Conservation (phyloP, 2,113 vertebrate genomes). For the Pelodiscus sinensis region DNA sequence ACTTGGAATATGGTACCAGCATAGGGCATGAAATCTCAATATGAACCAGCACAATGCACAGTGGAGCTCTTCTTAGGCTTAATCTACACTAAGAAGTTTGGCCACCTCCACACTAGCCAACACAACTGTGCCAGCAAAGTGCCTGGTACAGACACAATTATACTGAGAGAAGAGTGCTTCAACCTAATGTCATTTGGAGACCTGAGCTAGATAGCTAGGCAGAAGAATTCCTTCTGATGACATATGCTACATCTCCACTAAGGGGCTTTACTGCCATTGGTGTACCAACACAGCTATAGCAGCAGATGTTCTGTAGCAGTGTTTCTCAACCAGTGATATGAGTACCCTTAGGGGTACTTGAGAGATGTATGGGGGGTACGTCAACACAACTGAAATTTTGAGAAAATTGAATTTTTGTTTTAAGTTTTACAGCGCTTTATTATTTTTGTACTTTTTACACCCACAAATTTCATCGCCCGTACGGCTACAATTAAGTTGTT, state of each 20-base stretch:
- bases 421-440: too few species aligned
- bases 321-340: too few species aligned
- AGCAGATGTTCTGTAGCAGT: not conserved
- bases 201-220: not conserved
- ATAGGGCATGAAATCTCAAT: not conserved
- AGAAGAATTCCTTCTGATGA: not conserved
- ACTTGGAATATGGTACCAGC: not conserved
- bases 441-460: too few species aligned
- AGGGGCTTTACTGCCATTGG: not conserved
- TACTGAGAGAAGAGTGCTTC: not conserved
- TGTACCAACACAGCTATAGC: not conserved
- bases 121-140: not conserved
- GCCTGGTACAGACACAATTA: not conserved
- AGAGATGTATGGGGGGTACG: too few species aligned
- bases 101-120: not conserved
- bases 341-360: too few species aligned
- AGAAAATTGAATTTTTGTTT: too few species aligned
- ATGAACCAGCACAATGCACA: not conserved
- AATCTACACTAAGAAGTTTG: not conserved
- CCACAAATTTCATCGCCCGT: too few species aligned
- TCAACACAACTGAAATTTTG: too few species aligned
- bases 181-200: not conserved
- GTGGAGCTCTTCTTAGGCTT: not conserved
- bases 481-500: too few species aligned
- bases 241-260: not conserved